Percentiles rank a stretch among this genome's conserved stretches.
Conservation (phyloP, 2,113 vertebrate species). For the Puffinus mauretanicus region DNA sequence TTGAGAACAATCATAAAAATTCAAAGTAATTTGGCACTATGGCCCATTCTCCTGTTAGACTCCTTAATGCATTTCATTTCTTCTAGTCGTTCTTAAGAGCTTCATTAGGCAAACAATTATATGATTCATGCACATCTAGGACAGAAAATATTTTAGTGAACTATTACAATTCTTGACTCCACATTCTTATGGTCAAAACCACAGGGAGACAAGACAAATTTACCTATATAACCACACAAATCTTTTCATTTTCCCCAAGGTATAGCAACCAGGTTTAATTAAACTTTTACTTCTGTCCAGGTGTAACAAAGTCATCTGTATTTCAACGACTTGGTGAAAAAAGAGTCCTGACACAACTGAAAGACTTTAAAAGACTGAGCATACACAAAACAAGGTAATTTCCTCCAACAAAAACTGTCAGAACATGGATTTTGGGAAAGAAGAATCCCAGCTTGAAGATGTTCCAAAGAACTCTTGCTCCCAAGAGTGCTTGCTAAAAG, state of each 20-base stretch:
- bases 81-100: constrained; percentile 25
- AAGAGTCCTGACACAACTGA: not conserved
- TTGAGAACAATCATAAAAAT: constrained; percentile 46
- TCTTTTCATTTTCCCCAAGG: not conserved
- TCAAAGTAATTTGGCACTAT: not conserved
- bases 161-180: not conserved
- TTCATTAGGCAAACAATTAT: constrained; percentile 47
- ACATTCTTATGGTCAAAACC: constrained; percentile 32
- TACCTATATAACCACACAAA: not conserved
- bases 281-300: not conserved
- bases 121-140: constrained; percentile 14
- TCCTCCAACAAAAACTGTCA: not conserved
- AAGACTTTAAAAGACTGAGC: not conserved
- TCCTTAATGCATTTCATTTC: constrained; percentile 22
- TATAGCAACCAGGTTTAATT: not conserved
- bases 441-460: not conserved
- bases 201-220: constrained; percentile 19
- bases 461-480: not conserved
- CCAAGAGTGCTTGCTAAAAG: not conserved
- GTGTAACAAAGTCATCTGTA: not conserved
- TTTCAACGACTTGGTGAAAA: not conserved
- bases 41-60: not conserved
- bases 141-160: constrained; percentile 42
- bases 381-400: not conserved
- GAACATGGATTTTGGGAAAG: not conserved